Percentiles rank a stretch among this genome's conserved stretches.
Conservation (phyloP, 1,140 invertebrate genomes). For the Vanessa tameamea region DNA sequence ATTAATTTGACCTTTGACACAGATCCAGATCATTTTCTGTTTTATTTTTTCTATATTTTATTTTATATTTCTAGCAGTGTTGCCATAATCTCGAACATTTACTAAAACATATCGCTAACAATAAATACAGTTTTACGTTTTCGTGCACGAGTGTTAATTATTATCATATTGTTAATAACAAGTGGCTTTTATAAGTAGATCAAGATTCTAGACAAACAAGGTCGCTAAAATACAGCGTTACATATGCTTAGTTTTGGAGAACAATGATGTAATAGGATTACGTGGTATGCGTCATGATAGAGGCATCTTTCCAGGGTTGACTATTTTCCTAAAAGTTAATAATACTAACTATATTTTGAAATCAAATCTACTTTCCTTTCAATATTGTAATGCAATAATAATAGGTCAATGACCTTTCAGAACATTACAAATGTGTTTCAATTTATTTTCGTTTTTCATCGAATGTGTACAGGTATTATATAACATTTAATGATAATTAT, state of each 20-base stretch:
- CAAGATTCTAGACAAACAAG: conserved; percentile 20
- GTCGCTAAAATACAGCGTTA: conserved; percentile 5
- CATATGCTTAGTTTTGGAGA: conserved; percentile 21
- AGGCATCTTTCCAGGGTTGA: not conserved
- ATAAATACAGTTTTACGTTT: too few species aligned
- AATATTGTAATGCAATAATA: not conserved
- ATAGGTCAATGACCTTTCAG: too few species aligned
- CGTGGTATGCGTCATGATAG: not conserved
- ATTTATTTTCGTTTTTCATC: too few species aligned
- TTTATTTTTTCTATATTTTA: too few species aligned
- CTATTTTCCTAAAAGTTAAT: not conserved
- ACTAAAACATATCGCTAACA: too few species aligned
- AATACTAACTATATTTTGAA: not conserved
- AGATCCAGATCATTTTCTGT: too few species aligned
- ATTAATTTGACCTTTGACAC: too few species aligned
- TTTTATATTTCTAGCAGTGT: not conserved
- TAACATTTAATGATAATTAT: too few species aligned
- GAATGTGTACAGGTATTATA: too few species aligned
- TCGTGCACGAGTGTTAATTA: too few species aligned
- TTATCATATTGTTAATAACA: not conserved
- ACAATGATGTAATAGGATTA: conserved; percentile 29
- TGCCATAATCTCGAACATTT: not conserved
- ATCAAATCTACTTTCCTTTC: not conserved
- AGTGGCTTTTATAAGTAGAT: not conserved
- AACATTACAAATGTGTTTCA: too few species aligned